These are phyloP conservation scores for Chrysotoxum bicinctum DNA, from an alignment of 2,888 invertebrate species.

Conservation along the genomic window DNA sequence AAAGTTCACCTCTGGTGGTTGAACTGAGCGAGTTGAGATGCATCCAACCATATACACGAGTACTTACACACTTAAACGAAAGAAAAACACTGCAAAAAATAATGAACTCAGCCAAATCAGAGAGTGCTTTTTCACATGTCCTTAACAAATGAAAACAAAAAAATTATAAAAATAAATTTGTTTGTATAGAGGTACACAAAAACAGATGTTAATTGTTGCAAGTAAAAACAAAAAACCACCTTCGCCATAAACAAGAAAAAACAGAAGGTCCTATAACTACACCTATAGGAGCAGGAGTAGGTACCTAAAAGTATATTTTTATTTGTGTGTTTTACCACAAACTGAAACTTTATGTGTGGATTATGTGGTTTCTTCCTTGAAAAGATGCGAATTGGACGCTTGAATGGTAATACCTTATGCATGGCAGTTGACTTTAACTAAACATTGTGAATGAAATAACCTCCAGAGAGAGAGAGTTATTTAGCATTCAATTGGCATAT, in stretches of 20 bases:
- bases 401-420: slow-evolving; percentile 59
- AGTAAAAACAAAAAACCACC: slow-evolving; percentile 13
- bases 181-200: not conserved
- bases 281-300: too few species aligned
- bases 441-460: slow-evolving; percentile 39
- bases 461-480: slow-evolving; percentile 29
- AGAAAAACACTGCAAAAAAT: slow-evolving; percentile 37
- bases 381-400: slow-evolving; percentile 52
- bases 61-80: slow-evolving; percentile 1
- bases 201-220: slow-evolving; percentile 62
- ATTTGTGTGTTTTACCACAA: not conserved
- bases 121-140: slow-evolving; percentile 43
- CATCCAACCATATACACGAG: slow-evolving; percentile 25
- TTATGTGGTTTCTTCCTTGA: slow-evolving; percentile 14
- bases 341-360: slow-evolving; percentile 8
- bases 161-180: not conserved
- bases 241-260: not conserved
- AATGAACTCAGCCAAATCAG: slow-evolving; percentile 54
- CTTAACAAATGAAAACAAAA: slow-evolving; percentile 14
- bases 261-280: slow-evolving; percentile 3
- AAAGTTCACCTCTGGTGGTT: slow-evolving; percentile 65
- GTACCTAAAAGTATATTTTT: slow-evolving; percentile 1
- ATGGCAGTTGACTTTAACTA: slow-evolving; percentile 18
- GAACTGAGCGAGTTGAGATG: slow-evolving; percentile 44
- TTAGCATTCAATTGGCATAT: slow-evolving; percentile 49